Evolutionary conservation across 1,140 invertebrate species (phyloP).

Genomic region (Temnothorax longispinosus): DNA sequence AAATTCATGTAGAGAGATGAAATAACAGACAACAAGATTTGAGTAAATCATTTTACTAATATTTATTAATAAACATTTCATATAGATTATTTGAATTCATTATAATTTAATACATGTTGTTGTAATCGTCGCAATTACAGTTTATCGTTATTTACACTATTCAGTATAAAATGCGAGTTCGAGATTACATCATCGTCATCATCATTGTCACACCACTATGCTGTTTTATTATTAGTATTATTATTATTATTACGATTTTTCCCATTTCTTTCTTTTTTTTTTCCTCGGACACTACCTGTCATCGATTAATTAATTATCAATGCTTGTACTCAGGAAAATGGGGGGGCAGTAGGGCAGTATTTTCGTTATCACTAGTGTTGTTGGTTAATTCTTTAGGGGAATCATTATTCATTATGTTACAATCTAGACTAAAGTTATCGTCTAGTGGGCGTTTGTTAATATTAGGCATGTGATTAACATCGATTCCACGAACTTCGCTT

Average conservation of each 20-base stretch:
- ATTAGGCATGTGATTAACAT: conserved; percentile 84
- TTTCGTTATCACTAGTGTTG: conserved; percentile 85
- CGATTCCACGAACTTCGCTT: conserved; percentile 81
- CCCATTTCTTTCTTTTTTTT: conserved; percentile 27
- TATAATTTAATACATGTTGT: conserved; percentile 79
- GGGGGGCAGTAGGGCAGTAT: conserved; percentile 84
- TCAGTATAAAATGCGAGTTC: conserved; percentile 85
- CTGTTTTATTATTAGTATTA: conserved; percentile 40
- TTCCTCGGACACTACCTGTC: conserved; percentile 81
- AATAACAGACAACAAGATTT: conserved; percentile 54
- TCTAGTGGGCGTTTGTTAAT: conserved; percentile 84
- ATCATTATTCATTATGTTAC: conserved; percentile 84
- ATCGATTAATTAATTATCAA: conserved; percentile 84
- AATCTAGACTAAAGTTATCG: conserved; percentile 85
- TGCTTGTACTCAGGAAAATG: conserved; percentile 87
- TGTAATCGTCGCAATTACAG: conserved; percentile 72
- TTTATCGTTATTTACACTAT: conserved; percentile 85
- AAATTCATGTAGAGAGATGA: not conserved
- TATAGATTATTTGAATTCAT: conserved; percentile 81
- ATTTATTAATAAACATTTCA: conserved; percentile 82
- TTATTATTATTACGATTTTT: conserved; percentile 42
- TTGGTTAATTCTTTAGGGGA: conserved; percentile 82
- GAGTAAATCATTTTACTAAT: conserved; percentile 80
- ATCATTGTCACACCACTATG: conserved; percentile 78
- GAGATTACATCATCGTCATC: conserved; percentile 79